Evolutionary conservation across 2,113 vertebrate species (phyloP).

Genomic region (Fulica atra): DNA sequence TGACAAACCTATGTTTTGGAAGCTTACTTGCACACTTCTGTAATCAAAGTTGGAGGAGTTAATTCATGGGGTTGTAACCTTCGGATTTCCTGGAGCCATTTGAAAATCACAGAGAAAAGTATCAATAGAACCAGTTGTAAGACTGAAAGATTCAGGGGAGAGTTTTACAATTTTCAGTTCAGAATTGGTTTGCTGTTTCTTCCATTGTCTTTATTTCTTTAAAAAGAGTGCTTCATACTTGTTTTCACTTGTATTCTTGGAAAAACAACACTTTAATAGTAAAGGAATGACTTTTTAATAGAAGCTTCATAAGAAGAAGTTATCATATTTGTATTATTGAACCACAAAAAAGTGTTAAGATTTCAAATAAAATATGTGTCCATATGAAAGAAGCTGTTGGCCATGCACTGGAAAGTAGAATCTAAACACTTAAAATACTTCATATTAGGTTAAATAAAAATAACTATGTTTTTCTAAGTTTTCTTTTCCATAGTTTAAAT

Average conservation of each 20-base stretch:
- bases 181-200: not conserved
- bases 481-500: not conserved
- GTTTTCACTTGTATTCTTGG: not conserved
- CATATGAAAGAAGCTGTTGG: not conserved
- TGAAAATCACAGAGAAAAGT: not conserved
- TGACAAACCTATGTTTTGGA: not conserved
- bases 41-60: not conserved
- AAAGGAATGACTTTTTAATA: not conserved
- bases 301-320: not conserved
- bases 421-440: not conserved
- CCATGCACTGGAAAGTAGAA: not conserved
- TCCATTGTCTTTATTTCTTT: not conserved
- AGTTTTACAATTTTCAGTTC: not conserved
- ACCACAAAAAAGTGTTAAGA: not conserved
- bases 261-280: not conserved
- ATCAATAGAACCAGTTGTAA: not conserved
- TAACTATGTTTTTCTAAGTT: not conserved
- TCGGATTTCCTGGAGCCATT: not conserved
- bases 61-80: not conserved
- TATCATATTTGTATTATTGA: not conserved
- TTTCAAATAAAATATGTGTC: not conserved
- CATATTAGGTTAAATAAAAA: not conserved
- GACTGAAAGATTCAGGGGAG: not conserved
- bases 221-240: not conserved
- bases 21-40: not conserved